Evolutionary conservation across 2,888 invertebrate species (phyloP).

Genomic region (Hymenopus coronatus): DNA sequence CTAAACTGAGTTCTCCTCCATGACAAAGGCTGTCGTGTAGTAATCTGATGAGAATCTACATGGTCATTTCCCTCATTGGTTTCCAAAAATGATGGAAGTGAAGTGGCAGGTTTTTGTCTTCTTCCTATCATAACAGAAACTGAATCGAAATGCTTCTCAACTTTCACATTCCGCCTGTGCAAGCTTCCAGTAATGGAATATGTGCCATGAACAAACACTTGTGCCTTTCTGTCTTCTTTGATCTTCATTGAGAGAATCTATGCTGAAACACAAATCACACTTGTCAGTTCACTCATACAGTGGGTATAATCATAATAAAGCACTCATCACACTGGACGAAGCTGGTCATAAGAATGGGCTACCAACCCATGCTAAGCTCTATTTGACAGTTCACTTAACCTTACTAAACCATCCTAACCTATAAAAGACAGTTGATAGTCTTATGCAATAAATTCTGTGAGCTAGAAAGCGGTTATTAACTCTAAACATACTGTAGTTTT

Average conservation of each 20-base stretch:
- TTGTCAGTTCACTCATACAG: not conserved
- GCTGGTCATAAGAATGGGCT: no score
- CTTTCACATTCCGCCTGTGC: not conserved
- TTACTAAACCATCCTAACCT: not conserved
- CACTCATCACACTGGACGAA: no score
- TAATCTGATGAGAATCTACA: not conserved
- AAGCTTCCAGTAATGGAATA: not conserved
- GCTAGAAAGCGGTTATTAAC: no score
- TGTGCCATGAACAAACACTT: not conserved
- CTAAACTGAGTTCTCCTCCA: not conserved
- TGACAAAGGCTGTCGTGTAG: not conserved
- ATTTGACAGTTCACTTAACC: not conserved
- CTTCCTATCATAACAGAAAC: not conserved
- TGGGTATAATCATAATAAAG: no score
- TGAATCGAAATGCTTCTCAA: conserved; percentile 3
- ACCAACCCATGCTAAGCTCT: not conserved
- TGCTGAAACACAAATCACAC: not conserved
- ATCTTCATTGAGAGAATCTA: not conserved
- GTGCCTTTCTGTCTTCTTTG: not conserved
- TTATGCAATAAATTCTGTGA: no score
- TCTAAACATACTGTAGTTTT: not conserved
- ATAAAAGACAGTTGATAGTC: no score
- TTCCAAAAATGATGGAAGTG: not conserved
- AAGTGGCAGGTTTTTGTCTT: not conserved
- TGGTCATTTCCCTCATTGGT: not conserved